Percentiles rank a stretch among this genome's conserved stretches.
Evolutionary conservation across 2,113 vertebrate species (phyloP).

Genomic region (Alligator mississippiensis): DNA sequence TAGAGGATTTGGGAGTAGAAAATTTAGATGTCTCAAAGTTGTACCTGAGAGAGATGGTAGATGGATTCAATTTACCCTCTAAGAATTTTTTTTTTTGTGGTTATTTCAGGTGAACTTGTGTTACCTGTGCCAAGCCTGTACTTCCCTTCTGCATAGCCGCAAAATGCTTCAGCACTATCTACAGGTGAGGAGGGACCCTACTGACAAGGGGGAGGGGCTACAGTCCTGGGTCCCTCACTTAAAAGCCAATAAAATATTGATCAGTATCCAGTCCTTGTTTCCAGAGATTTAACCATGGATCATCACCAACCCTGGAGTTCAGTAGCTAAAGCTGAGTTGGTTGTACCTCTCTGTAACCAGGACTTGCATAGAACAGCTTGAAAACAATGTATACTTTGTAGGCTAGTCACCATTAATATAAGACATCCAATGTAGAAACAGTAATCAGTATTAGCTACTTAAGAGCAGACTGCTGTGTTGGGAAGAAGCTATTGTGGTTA

Average conservation of each 20-base stretch:
- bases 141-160: constrained; percentile 95
- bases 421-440: neutral
- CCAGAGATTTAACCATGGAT: neutral
- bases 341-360: neutral
- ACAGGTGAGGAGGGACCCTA: constrained; percentile 81
- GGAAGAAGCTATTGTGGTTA: neutral
- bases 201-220: neutral
- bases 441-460: neutral
- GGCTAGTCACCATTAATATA: neutral
- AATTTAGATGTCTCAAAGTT: neutral
- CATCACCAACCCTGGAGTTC: neutral
- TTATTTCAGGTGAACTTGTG: constrained; percentile 92
- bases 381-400: neutral
- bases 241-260: neutral
- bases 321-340: neutral
- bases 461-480: neutral
- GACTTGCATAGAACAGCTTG: accelerated
- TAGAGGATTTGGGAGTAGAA: neutral
- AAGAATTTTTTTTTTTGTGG: neutral
- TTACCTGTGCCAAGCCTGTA: constrained; percentile 97
- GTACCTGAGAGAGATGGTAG: neutral
- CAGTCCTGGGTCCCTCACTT: accelerated
- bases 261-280: neutral
- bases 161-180: constrained; percentile 98
- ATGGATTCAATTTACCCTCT: neutral